Evolutionary conservation across 2,113 vertebrate species (phyloP), one percentile per base, ranked within the genome.

Genomic region (Melanerpes formicivorus): DNA sequence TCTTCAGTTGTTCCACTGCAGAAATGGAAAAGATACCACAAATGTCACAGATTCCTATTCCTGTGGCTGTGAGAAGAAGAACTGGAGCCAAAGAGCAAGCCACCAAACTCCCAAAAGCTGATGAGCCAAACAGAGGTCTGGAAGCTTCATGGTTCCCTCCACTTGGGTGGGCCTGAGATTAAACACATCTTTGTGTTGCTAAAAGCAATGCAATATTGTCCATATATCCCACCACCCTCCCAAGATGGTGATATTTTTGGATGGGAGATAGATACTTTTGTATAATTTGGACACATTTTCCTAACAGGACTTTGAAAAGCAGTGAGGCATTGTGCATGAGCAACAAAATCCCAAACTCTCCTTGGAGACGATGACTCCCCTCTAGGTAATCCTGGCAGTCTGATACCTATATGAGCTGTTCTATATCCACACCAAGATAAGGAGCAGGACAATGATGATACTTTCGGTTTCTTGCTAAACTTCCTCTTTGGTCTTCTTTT

Each of bases 211-310:
- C 37, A n/a, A 4, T 18, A 21, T 6, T 56, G 29, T 25, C 63
- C 30, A 22, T 7, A 3, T 29, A 27, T 46, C 30, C 42, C 48
- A 23, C 6, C 4, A 1, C 1, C 29, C 34, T 9, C 14, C 30
- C 18, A 19, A 50, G 48, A 10, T 21, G 48, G 48, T 50, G 48
- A 50, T 50, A 50, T 19, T 50, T 50, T 19, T 50, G 48, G 48
- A 50, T 40, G 32, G 14, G 19, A 52, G 14, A 32, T 3, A 2
- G 4, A 59, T 5, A 32, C 0, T 0, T 66, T 27, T 19, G 5
- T 22, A 2, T 16, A 17, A 44, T 22, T 71, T 17, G n/a, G 56
- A 62, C 29, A 40, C 3, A 7, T 59, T 92, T 86, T 48, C 55
- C 42, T 10, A n/a, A 18, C 5, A 48, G 27, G 58, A 48, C 37